Conservation (phyloP, 2,888 invertebrate genomes). For the Anarsia innoxiella region DNA sequence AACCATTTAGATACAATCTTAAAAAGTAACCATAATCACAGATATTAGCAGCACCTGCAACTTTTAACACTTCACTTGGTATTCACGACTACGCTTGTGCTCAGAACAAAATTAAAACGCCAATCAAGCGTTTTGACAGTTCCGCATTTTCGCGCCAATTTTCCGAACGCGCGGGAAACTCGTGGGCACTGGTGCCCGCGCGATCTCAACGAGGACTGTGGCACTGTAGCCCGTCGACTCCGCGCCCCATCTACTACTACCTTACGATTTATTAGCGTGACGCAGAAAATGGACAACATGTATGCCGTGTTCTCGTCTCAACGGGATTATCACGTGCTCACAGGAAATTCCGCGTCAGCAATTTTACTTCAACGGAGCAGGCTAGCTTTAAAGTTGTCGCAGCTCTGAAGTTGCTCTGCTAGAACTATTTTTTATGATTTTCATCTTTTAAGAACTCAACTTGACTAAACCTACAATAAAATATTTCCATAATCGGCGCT, state of each 20-base stretch:
- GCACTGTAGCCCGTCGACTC: conserved; percentile 26
- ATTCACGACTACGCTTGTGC: conserved; percentile 18
- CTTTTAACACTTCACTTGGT: conserved; percentile 14
- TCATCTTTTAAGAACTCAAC: no score
- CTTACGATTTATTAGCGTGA: conserved; percentile 63
- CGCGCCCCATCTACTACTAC: conserved; percentile 45
- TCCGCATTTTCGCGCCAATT: conserved; percentile 72
- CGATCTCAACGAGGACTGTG: conserved; percentile 57
- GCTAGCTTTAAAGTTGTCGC: conserved; percentile 6
- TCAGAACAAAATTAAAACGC: conserved; percentile 33
- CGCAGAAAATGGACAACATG: conserved; percentile 55
- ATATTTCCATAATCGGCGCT: no score
- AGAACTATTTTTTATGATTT: no score
- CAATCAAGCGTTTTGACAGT: conserved; percentile 45
- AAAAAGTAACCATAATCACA: conserved; percentile 7
- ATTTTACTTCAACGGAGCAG: conserved; percentile 2
- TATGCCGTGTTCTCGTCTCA: conserved; percentile 21
- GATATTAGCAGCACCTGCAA: conserved; percentile 9
- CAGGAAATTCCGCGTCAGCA: conserved; percentile 18
- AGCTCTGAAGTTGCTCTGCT: background rate
- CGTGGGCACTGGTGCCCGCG: conserved; percentile 46
- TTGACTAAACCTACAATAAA: no score
- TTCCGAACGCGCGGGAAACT: conserved; percentile 49
- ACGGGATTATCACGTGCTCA: conserved; percentile 36
- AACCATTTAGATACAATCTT: conserved; percentile 9